Base-by-base conservation (phyloP, 2,888 invertebrate species). In the Pteria penguin region DNA sequence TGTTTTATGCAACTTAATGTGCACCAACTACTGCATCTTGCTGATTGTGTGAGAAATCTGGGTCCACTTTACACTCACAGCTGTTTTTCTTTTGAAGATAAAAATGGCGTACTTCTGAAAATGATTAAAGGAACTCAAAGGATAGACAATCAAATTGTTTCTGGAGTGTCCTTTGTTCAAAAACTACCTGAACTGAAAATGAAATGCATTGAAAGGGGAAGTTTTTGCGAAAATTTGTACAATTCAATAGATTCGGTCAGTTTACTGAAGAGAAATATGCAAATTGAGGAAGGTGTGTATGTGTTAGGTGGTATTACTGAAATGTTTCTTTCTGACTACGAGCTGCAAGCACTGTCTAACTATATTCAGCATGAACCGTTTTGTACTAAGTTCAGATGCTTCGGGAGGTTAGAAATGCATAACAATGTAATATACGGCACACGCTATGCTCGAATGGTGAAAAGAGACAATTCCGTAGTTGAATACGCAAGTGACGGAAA, bases 21-120 rank as follows among this genome's bases (percentile, higher is more conserved):
- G 2, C 74, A 82, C 60, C 66, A 68, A 22, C 75, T 81, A 0
- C 18, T 80, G 0, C 82, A 82, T 65, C 32, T 81, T 8, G 54
- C 80, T 26, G 55, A 73, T 26, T 54, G 70, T 61, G 80, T 80
- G 4, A 32, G 55, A 26, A 31, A 76, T 33, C 32, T 79, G 29
- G 79, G 82, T 8, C 81, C 79, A 33, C 29, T 79, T 3, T 81
- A 75, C 75, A 75, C 66, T 32, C 75, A 79, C 60, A 79, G 79
- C 8, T 82, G 82, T 69, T 82, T 82, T 72, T 62, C 80, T 31
- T 79, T 76, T 72, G 79, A 79, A 60, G 68, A 79, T 27, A 62
- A 45, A 55, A 79, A 79, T 79, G 79, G 79, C 26, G 18, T 72
- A 29, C 26, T 78, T 52, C 27, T 69, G n/a, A 60, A 74, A 58